Evolutionary conservation across 2,888 invertebrate genomes (phyloP).

Genomic region (Microctonus aethiopoides): DNA sequence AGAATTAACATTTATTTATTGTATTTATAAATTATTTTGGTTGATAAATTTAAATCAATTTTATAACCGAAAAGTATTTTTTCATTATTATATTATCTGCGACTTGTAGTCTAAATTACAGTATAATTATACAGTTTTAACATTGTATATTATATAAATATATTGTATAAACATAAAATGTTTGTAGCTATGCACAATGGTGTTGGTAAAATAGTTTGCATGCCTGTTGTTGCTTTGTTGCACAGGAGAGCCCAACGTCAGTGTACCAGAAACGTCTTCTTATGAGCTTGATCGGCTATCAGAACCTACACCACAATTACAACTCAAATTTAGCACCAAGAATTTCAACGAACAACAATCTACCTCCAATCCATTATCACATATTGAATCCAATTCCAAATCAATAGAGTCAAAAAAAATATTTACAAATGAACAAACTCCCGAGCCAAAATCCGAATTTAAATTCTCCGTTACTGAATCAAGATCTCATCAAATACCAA

Average conservation of each 20-base stretch:
- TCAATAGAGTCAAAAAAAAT: constrained; percentile 65
- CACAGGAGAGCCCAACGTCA: constrained; percentile 63
- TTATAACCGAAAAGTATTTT: not conserved
- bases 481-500: constrained; percentile 68
- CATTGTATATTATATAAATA: not conserved
- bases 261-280: constrained; percentile 69
- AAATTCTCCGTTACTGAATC: constrained; percentile 49
- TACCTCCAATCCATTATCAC: constrained; percentile 54
- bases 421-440: constrained; percentile 65
- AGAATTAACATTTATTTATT: not conserved
- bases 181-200: not conserved
- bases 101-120: too few relatives aligned
- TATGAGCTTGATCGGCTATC: constrained; percentile 67
- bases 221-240: constrained; percentile 64
- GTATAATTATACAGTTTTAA: not conserved
- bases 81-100: too few relatives aligned
- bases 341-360: constrained; percentile 38
- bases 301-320: constrained; percentile 63
- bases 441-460: constrained; percentile 60
- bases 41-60: not conserved
- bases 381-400: constrained; percentile 61
- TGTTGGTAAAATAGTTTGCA: constrained; percentile 45
- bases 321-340: constrained; percentile 57
- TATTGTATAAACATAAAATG: not conserved
- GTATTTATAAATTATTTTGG: not conserved